Evolutionary conservation across 2,113 vertebrate species (phyloP).

Genomic region (Megaleporinus macrocephalus): DNA sequence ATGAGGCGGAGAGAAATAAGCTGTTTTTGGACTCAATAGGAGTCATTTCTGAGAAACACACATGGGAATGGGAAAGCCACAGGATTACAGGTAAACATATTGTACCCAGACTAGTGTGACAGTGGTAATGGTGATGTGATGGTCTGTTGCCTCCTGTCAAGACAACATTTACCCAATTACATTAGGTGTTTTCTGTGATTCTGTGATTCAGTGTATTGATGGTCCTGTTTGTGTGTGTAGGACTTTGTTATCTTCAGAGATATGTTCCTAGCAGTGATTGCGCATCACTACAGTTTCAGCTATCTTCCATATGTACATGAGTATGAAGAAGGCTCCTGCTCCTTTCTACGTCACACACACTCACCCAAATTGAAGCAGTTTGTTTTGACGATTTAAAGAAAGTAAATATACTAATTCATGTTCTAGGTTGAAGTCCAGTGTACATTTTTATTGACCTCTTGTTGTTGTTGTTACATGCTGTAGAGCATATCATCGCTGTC

Average conservation of each 20-base stretch:
- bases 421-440: no score
- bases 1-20: no score
- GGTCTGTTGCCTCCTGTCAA: background rate
- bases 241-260: slow-evolving; percentile 50
- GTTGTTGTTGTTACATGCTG: no score
- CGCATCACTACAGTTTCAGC: slow-evolving; percentile 47
- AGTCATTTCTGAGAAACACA: slow-evolving; percentile 89
- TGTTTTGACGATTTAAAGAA: no score
- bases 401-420: no score
- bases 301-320: slow-evolving; percentile 37
- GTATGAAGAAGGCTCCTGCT: slow-evolving; percentile 48
- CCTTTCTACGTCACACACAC: no score
- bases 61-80: slow-evolving; percentile 94
- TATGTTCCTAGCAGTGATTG: slow-evolving; percentile 48
- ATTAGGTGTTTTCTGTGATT: background rate
- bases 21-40: no score
- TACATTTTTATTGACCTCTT: no score
- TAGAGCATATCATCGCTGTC: no score
- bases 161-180: background rate
- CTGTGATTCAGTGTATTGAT: background rate
- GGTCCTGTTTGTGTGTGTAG: slow-evolving; percentile 10
- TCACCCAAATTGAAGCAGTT: no score
- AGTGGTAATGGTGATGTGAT: background rate
- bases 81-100: slow-evolving; percentile 88
- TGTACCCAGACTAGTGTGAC: no score